These are phyloP conservation scores for Temnopleurus reevesii DNA, from an alignment of 53 echinoderm and acorn worm genomes.

Conservation along the genomic window DNA sequence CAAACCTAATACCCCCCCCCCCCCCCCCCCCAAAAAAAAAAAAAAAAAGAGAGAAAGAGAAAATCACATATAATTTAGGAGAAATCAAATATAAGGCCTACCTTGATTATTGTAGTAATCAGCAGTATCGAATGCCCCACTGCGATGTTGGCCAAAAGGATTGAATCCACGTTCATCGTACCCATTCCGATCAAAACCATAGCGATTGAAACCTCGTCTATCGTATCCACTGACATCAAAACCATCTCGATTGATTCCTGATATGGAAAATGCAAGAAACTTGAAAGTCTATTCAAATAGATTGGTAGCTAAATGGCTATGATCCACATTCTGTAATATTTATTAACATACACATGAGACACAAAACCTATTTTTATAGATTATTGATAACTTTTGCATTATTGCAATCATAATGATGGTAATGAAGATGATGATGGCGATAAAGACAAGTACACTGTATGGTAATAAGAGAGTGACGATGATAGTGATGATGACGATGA, in stretches of 20 bases:
- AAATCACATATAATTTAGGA: no score
- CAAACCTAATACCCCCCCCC: no score
- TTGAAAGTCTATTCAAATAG: no score
- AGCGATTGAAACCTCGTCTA: slow-evolving; percentile 80
- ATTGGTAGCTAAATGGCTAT: no score
- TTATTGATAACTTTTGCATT: no score
- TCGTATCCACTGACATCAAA: slow-evolving; percentile 78
- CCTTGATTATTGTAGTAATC: slow-evolving; percentile 66
- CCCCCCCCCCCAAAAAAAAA: background rate
- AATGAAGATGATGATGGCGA: background rate
- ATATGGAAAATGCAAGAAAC: no score
- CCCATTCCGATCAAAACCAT: slow-evolving; percentile 71
- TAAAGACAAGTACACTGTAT: no score
- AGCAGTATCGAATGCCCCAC: slow-evolving; percentile 52
- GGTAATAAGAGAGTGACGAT: background rate
- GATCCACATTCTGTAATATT: no score
- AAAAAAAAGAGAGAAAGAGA: no score
- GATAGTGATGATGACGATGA: slow-evolving; percentile 23
- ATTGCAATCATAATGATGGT: no score
- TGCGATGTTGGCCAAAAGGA: slow-evolving; percentile 66
- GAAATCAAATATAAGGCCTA: background rate
- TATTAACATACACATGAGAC: no score
- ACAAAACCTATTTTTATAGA: no score
- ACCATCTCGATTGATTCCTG: slow-evolving; percentile 91
- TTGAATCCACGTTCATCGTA: slow-evolving; percentile 77